These are phyloP conservation scores for Anodontia alba DNA, from an alignment of 2,888 invertebrate species.

Conservation along the genomic window DNA sequence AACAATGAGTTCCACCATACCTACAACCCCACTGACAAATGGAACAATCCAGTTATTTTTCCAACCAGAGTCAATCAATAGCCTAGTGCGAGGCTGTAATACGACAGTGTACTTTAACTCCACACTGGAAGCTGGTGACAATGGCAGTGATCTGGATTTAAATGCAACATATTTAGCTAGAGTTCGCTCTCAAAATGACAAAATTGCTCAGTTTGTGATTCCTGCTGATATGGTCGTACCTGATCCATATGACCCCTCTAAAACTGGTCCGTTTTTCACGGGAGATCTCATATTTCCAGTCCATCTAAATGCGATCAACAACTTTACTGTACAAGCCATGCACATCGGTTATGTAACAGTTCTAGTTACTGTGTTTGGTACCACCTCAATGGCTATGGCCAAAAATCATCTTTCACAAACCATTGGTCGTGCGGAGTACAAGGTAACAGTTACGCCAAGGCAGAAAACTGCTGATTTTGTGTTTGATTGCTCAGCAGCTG, in stretches of 20 bases:
- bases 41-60: constrained; percentile 76
- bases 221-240: constrained; percentile 58
- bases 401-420: constrained; percentile 61
- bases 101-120: constrained; percentile 77
- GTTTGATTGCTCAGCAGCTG: constrained; percentile 81
- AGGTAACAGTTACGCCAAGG: constrained; percentile 69
- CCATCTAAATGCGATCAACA: constrained; percentile 65
- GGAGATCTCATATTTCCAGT: constrained; percentile 62
- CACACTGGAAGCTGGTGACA: constrained; percentile 55
- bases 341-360: constrained; percentile 78
- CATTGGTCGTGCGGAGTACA: constrained; percentile 70
- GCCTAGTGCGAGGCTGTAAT: constrained; percentile 73
- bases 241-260: constrained; percentile 34
- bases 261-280: constrained; percentile 42
- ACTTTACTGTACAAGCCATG: constrained; percentile 75
- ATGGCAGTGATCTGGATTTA: constrained; percentile 39
- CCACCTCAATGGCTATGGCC: constrained; percentile 62
- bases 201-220: constrained; percentile 49
- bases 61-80: constrained; percentile 77
- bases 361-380: constrained; percentile 74
- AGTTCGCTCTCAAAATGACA: constrained; percentile 46
- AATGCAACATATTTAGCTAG: constrained; percentile 47
- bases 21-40: constrained; percentile 28
- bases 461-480: constrained; percentile 80
- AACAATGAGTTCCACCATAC: constrained; percentile 39